A percentile compares a stretch with the other conserved stretches of the same genome.
Conservation (phyloP, 2,113 vertebrate species). For the Neodon shergylaensis region DNA sequence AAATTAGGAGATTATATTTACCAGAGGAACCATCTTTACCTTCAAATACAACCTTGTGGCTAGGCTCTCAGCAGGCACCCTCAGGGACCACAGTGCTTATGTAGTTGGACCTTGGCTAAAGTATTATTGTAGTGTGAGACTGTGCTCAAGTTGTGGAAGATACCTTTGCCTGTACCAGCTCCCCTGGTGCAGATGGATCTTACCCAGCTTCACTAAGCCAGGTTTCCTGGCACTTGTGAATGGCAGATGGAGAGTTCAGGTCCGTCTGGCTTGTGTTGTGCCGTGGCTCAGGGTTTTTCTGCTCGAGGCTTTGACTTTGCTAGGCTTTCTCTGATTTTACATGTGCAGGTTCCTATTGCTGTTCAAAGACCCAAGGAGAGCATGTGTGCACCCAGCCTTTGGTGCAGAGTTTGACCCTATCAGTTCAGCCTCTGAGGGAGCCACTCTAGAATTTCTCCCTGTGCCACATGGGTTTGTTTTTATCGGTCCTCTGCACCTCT, state of each 20-base stretch:
- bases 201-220: not conserved
- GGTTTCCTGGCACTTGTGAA: not conserved
- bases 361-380: not conserved
- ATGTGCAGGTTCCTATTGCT: not conserved
- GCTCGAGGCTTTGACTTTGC: not conserved
- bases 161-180: not conserved
- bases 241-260: not conserved
- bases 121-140: not conserved
- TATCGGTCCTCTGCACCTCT: not conserved
- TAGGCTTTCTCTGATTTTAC: not conserved
- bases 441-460: not conserved
- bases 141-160: not conserved
- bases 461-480: not conserved
- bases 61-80: not conserved
- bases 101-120: not conserved
- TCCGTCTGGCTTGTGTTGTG: not conserved
- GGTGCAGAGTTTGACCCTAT: not conserved
- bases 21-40: not conserved
- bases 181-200: not conserved
- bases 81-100: not conserved
- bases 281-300: not conserved
- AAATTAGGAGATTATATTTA: not conserved
- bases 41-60: not conserved
- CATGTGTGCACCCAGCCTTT: not conserved
- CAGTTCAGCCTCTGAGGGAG: not conserved